Conservation (phyloP, 2,888 invertebrate species). For the Leptinotarsa juncta region DNA sequence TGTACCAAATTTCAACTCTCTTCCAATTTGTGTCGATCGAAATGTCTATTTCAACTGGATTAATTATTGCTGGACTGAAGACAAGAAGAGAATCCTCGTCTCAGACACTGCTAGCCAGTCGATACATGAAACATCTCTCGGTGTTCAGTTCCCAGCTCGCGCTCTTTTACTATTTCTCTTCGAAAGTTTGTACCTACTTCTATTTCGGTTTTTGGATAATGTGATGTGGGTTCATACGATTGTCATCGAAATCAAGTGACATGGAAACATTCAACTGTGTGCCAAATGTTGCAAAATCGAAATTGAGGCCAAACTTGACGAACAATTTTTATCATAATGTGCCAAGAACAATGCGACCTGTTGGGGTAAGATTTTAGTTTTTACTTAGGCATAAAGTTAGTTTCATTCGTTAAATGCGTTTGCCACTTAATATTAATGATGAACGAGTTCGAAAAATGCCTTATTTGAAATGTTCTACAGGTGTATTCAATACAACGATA, state of each 20-base stretch:
- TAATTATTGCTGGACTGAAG: background rate
- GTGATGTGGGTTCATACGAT: constrained; percentile 31
- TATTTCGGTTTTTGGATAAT: constrained; percentile 27
- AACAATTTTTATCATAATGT: constrained; percentile 51
- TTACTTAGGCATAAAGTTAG: background rate
- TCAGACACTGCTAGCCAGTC: constrained; percentile 12
- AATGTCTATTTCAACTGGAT: too few relatives aligned
- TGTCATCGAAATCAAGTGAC: constrained; percentile 23
- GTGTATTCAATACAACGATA: too few relatives aligned
- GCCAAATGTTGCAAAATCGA: constrained; percentile 42
- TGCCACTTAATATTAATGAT: too few relatives aligned
- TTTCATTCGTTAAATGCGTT: background rate
- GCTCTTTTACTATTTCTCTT: constrained; percentile 25
- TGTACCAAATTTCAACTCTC: too few relatives aligned
- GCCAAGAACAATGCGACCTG: constrained; percentile 50
- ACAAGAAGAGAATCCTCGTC: constrained; percentile 12
- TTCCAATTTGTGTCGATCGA: too few relatives aligned
- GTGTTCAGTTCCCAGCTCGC: background rate
- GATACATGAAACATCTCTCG: constrained; percentile 6
- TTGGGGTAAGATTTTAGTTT: constrained; percentile 47
- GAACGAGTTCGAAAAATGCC: too few relatives aligned
- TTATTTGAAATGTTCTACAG: too few relatives aligned
- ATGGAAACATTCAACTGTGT: constrained; percentile 52
- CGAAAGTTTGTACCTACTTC: constrained; percentile 6
- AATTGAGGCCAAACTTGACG: constrained; percentile 50